These are phyloP conservation scores for Temnothorax ravouxi DNA, from an alignment of 2,888 invertebrate species.

Conservation along the genomic window DNA sequence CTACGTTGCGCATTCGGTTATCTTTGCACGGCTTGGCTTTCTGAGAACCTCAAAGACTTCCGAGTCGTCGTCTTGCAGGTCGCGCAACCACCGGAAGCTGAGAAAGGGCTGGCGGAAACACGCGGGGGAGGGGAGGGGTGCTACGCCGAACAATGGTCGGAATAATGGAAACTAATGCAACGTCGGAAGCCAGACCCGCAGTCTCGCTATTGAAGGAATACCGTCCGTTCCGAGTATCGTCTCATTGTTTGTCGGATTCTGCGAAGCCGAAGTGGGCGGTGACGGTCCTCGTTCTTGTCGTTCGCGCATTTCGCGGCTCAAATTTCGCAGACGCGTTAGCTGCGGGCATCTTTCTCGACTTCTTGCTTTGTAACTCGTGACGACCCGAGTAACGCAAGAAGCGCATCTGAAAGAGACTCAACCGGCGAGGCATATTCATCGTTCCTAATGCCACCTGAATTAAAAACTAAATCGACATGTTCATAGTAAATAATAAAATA, in stretches of 20 bases:
- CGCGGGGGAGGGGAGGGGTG: not conserved
- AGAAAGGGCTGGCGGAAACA: slow-evolving; percentile 47
- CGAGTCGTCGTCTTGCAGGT: slow-evolving; percentile 65
- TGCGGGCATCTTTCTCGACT: slow-evolving; percentile 55
- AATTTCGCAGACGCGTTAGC: slow-evolving; percentile 77
- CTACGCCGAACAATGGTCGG: slow-evolving; percentile 65
- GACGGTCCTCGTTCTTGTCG: slow-evolving; percentile 42
- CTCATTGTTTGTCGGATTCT: slow-evolving; percentile 71
- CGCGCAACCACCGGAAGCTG: slow-evolving; percentile 55
- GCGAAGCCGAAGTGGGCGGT: slow-evolving; percentile 62
- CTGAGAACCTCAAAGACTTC: slow-evolving; percentile 68
- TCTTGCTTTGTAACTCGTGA: slow-evolving; percentile 58
- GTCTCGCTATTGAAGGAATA: slow-evolving; percentile 49
- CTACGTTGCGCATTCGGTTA: slow-evolving; percentile 51
- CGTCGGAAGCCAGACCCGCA: slow-evolving; percentile 28
- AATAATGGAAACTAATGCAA: slow-evolving; percentile 66
- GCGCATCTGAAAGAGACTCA: slow-evolving; percentile 33
- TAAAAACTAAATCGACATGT: not conserved
- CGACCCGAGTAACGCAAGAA: slow-evolving; percentile 51
- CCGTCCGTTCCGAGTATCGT: slow-evolving; percentile 55
- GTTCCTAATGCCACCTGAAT: not conserved
- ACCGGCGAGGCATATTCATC: not conserved
- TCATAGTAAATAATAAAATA: not conserved
- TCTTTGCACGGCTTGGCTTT: slow-evolving; percentile 69
- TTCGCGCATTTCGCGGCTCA: slow-evolving; percentile 68